These are phyloP conservation scores for Galemys pyrenaicus DNA, from an alignment of 2,113 vertebrate species.

Conservation along the genomic window DNA sequence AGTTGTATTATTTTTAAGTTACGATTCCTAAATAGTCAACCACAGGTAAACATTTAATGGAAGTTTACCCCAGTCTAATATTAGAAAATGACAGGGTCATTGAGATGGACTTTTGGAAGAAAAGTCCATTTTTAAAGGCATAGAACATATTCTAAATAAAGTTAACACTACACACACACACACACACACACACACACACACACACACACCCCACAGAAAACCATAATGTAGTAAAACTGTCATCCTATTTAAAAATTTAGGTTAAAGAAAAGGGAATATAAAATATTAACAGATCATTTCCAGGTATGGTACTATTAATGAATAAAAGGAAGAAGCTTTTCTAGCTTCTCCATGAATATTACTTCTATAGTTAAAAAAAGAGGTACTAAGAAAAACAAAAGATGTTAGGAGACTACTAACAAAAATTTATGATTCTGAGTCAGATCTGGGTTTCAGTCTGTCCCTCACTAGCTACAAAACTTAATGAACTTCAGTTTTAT, in stretches of 20 bases:
- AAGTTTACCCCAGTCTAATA: background rate
- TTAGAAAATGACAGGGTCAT: slow-evolving; percentile 8
- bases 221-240: background rate
- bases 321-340: background rate
- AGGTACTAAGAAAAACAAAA: slow-evolving; percentile 27
- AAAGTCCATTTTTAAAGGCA: slow-evolving; percentile 1
- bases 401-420: background rate
- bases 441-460: background rate
- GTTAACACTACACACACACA: too few relatives aligned
- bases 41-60: background rate
- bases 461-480: background rate
- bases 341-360: background rate
- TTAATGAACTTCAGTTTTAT: background rate
- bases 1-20: background rate
- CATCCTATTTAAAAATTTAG: background rate
- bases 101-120: background rate
- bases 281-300: background rate
- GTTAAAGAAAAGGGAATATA: background rate
- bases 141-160: background rate
- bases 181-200: too few relatives aligned
- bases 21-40: background rate
- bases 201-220: background rate
- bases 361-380: background rate
- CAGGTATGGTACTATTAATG: background rate
- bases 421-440: background rate